These are phyloP conservation scores for Atlantisia rogersi DNA, from an alignment of 2,113 vertebrate genomes.

Conservation along the genomic window DNA sequence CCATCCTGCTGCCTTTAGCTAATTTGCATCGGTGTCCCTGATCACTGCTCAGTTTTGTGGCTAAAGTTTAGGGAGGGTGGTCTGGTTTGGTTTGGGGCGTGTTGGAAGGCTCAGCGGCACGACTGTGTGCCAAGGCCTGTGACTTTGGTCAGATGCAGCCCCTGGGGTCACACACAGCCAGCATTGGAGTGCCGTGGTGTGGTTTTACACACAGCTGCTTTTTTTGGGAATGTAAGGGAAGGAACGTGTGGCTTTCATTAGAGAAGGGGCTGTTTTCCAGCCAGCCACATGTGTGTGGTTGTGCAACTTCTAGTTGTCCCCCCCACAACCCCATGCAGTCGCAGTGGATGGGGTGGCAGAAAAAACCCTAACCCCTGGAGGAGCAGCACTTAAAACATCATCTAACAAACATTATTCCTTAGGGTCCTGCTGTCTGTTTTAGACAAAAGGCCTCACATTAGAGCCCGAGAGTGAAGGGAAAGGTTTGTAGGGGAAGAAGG, in stretches of 20 bases:
- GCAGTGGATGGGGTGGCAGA: accelerated
- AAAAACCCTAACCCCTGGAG: not conserved
- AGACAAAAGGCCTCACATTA: not conserved
- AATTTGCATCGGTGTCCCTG: not conserved
- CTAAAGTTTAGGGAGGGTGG: not conserved
- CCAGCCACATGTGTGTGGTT: not conserved
- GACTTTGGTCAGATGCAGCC: accelerated
- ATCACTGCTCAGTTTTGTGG: not conserved
- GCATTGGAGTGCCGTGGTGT: accelerated
- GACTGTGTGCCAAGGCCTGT: accelerated
- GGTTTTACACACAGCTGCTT: not conserved
- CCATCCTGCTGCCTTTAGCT: not conserved
- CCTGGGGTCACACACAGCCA: accelerated
- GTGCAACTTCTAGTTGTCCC: not conserved
- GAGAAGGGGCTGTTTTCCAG: not conserved
- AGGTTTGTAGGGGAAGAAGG: not conserved
- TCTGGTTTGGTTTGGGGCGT: accelerated
- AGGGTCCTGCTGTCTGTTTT: not conserved
- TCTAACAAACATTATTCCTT: not conserved
- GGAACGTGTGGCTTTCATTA: not conserved
- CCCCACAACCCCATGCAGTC: not conserved
- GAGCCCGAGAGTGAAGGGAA: not conserved
- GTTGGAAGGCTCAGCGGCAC: not conserved
- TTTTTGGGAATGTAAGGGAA: not conserved
- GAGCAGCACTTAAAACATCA: not conserved